These are phyloP conservation scores for Lichenostomus cassidix DNA, from an alignment of 2,113 vertebrate species.

Conservation along the genomic window DNA sequence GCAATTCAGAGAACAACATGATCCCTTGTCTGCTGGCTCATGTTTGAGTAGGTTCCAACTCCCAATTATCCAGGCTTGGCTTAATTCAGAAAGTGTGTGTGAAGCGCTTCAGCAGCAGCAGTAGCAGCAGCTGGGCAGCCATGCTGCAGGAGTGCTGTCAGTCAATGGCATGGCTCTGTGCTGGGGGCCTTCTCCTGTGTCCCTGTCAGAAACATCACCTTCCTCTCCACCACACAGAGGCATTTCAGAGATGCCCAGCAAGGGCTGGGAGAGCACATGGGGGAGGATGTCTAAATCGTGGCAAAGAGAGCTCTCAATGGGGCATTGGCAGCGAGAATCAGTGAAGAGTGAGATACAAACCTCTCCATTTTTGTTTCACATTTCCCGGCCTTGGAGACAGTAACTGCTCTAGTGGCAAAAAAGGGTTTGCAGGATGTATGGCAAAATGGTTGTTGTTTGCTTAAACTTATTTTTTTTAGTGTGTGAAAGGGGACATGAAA, in stretches of 20 bases:
- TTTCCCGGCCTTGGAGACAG: background rate
- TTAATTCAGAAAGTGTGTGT: background rate
- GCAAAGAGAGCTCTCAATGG: background rate
- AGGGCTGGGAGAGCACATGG: accelerated
- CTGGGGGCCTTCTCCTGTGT: accelerated
- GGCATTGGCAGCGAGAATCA: accelerated
- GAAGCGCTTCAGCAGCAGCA: background rate
- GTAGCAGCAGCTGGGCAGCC: background rate
- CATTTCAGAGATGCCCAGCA: background rate
- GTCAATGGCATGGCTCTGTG: accelerated
- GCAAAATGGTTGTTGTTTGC: background rate
- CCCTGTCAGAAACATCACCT: background rate
- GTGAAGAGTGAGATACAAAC: background rate
- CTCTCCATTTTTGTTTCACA: background rate
- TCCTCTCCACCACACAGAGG: background rate
- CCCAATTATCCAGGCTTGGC: slow-evolving; percentile 17
- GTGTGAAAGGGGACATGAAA: background rate
- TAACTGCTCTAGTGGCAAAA: background rate
- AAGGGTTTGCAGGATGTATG: background rate
- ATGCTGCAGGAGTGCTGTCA: background rate
- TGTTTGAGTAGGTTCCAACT: slow-evolving; percentile 26
- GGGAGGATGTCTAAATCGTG: accelerated
- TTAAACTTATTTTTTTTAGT: background rate
- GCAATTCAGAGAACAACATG: background rate
- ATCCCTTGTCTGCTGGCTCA: background rate